Evolutionary conservation across 2,797 vertebrate species (phyloP).

Genomic region (Oreochromis mossambicus): DNA sequence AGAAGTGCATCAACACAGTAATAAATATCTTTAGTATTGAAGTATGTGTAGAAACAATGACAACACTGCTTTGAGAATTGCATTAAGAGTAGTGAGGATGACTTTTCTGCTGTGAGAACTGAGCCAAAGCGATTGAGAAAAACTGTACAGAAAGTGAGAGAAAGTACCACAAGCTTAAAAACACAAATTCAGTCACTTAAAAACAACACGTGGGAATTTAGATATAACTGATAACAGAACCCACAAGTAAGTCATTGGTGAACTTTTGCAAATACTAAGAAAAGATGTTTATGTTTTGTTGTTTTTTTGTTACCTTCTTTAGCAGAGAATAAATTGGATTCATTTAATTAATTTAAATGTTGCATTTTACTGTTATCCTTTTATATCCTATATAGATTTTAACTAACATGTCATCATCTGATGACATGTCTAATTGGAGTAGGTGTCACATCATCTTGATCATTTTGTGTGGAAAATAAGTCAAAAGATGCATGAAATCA

Average conservation of each 20-base stretch:
- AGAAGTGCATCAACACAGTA: background rate
- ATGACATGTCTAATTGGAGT: background rate
- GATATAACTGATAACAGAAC: background rate
- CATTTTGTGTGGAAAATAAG: background rate
- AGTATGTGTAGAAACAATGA: background rate
- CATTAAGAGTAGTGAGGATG: too few species aligned
- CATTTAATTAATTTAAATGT: background rate
- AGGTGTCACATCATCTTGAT: background rate
- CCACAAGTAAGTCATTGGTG: background rate
- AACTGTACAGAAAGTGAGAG: background rate
- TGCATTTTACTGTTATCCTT: background rate
- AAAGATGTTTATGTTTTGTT: background rate
- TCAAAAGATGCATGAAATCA: background rate
- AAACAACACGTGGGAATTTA: background rate
- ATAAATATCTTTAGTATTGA: background rate
- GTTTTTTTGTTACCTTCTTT: fast-evolving
- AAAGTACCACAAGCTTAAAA: background rate
- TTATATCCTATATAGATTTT: background rate
- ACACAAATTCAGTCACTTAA: background rate
- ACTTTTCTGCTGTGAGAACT: background rate
- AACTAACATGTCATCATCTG: background rate
- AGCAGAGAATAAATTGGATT: background rate
- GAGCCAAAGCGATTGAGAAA: background rate
- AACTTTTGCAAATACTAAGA: background rate
- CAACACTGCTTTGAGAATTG: background rate